Base-by-base conservation (phyloP, 35 echinoderm and acorn worm genomes). In the Stichopus chloronotus region DNA sequence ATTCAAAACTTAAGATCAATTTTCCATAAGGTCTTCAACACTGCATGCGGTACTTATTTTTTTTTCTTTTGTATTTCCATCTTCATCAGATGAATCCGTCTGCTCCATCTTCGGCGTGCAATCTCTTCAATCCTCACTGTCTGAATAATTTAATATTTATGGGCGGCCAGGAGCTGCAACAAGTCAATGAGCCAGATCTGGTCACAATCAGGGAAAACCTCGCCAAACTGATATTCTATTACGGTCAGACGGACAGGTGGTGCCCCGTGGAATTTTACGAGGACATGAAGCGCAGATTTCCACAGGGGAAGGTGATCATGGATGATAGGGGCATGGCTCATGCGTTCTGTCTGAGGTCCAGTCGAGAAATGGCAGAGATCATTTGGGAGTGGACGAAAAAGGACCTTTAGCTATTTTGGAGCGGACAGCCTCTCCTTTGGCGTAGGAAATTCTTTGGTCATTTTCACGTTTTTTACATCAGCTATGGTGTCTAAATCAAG, bases 351-450 rank as follows among this genome's bases (percentile, higher is more conserved):
- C 68, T 93, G 68, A 25, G 63, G 53, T 87, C 92, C 3, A 93
- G 82, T 58, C n/a, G 6, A 7, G 81, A 93, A 68, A 86, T 93
- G 81, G 92, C 92, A 54, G 84, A 87, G 24, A 14, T 93, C 30
- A 72, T 93, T 14, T 93, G 92, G 92, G 65, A 86, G 5, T 93
- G 92, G 92, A 86, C 76, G 25, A 93, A 79, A 25, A 79, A 79
- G 76, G 90, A 91, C 7, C 14, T 79, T 23, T 89, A 53, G 16
- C 57, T 1, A 89, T 8, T 5, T 10, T 8, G 21, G 21, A 87
- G 59, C 5, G 0, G 1, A 81, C 30, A 43, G 30, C 30, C 30
- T 43, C 30, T 43, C 22, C 22, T 1, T 72, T 43, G 30, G 30
- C 30, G 30, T 43, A 1, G 1, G 30, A 43, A 43, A 3, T 0